Base-by-base conservation (phyloP, 2,888 invertebrate species). In the Macaria liturata region DNA sequence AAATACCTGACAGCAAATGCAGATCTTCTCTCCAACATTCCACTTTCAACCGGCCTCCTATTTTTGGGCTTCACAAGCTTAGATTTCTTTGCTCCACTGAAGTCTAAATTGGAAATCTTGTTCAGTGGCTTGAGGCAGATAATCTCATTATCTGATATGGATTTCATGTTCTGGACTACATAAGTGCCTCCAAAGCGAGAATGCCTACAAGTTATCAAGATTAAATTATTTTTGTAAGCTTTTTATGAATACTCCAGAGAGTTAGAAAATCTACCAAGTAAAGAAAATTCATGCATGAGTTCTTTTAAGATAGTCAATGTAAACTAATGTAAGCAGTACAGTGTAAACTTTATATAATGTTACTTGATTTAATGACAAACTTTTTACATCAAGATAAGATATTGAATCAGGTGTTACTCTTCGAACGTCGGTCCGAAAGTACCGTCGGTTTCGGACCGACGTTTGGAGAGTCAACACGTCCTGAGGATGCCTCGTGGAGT, bases 141-240 rank as follows among this genome's bases (percentile, higher is more conserved):
- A 60, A 98, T 90, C 76, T 98, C 97, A 74, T 96, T 96, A 66
- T 98, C 96, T 67, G 97, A 96, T 76, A 98, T 95, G 31, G 98
- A 97, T 86, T 98, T 98, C 94, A 99, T 95, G 81, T 98, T 98
- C 81, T 96, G 95, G 20, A 99, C 94, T 0, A 97, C 95, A 89
- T 95, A 99, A 6, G 98, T 98, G 51, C 99, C 98, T 39, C 98
- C 98, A 82, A 99, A 99, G 64, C 97, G 94, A 0, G 98, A 98
- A 88, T 98, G 98, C 71, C 98, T 96, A 56, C 40, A 54, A 59
- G 32, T 32, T 46, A 47, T 49, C 45, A 53, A 40, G 44, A 57
- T 45, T 31, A 54, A 45, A 37, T 49, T 46, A 54, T 42, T 46
- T 9, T 42, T 32, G 8, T 47, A 45, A 48, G 39, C 44, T 48